These are phyloP conservation scores for Akabosia matsudoensis DNA, from an alignment of 1,140 invertebrate genomes.

Conservation along the genomic window DNA sequence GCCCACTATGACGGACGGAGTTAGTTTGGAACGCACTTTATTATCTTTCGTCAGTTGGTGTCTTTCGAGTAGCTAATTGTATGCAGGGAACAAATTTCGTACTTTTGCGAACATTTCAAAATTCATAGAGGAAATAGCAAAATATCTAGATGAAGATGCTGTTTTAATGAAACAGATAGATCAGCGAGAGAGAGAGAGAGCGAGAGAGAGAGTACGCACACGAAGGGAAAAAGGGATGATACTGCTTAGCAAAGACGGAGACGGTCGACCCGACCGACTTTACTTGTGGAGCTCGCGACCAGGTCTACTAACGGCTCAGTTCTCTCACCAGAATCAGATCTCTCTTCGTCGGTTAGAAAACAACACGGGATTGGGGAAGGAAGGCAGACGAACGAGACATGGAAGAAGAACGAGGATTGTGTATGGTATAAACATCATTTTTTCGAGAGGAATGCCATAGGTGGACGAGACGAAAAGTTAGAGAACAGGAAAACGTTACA, in stretches of 20 bases:
- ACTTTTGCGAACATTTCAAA: no score
- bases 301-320: not conserved
- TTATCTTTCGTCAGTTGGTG: no score
- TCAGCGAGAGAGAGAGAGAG: no score
- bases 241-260: not conserved
- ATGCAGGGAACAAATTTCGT: no score
- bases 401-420: not conserved
- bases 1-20: no score
- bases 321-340: not conserved
- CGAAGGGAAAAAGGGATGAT: conserved; percentile 12
- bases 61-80: no score
- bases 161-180: not conserved
- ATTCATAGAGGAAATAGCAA: not conserved
- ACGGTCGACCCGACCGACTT: conserved; percentile 13
- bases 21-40: no score
- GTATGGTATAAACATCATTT: not conserved
- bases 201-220: no score
- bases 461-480: not conserved
- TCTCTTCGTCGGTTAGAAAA: not conserved
- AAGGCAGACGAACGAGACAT: not conserved
- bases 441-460: not conserved
- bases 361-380: not conserved
- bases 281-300: conserved; percentile 10
- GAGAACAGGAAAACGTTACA: not conserved
- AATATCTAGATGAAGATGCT: not conserved